Base-by-base conservation (phyloP, 2,888 invertebrate genomes). In the Sesia apiformis region DNA sequence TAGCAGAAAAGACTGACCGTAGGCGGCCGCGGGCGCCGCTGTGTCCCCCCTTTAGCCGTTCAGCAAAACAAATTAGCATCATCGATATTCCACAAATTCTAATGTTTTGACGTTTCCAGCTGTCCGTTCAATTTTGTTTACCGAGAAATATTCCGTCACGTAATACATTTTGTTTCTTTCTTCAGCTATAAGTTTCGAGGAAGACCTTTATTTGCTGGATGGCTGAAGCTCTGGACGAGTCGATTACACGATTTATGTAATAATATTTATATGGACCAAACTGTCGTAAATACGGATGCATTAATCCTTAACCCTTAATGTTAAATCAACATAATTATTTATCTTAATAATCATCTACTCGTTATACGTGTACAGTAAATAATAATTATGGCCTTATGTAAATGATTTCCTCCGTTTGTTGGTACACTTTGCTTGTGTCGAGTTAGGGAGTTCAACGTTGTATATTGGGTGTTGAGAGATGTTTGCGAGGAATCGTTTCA, bases 191-290 rank as follows among this genome's bases (percentile, higher is more conserved):
- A 23, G 23, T 23, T 23, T 23, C 23, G 23, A 23, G 23, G 23
- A 23, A 23, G 23, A 23, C 23, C 23, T 1, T 4, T 46, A 50
- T 69, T 69, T 65, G 75, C 79, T 82, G 87, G 69, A 74, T 76
- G 68, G 75, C 78, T 81, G 76, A 76, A 72, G 61, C 60, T 62
- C 74, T 74, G 76, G 74, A 72, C 69, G 71, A 63, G 75, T 76
- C 74, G 73, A 74, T 70, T 72, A 78, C 79, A 72, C 71, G 75
- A 82, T 80, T 79, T 76, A 85, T 76, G 82, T 86, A 86, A 84
- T 84, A 85, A 86, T 85, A 81, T 81, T 85, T 83, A 78, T 86
- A 89, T 89, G 89, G 89, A 89, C 89, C 89, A 89, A 89, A 86
- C 84, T 86, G 84, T 86, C 86, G 78, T 88, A 81, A 84, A 81